phyloP scores from a whole-genome alignment of 2,113 vertebrate genomes.

The Cyprinodon brontotheroides region DNA sequence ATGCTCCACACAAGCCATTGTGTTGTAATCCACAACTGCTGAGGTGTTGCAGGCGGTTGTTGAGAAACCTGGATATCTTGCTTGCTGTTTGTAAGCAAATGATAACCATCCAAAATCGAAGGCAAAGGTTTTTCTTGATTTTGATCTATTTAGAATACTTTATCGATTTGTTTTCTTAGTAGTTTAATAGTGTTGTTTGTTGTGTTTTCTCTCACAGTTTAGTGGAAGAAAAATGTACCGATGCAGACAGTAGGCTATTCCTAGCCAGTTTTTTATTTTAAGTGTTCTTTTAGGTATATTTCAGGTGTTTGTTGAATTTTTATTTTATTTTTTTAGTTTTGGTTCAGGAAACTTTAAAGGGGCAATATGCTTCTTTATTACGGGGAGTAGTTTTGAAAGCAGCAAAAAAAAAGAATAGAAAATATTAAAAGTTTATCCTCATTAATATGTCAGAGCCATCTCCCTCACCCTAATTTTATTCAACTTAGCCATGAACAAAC shows the following conservation, averaged over 20 bases:
- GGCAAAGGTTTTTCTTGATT: neutral
- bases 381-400: too few species aligned
- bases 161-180: neutral
- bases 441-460: too few species aligned
- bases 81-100: neutral
- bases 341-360: too few species aligned
- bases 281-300: neutral
- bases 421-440: too few species aligned
- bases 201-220: neutral
- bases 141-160: neutral
- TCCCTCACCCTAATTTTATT: too few species aligned
- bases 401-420: too few species aligned
- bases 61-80: conserved; percentile 17
- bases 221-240: neutral
- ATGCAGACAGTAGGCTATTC: neutral
- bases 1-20: conserved; percentile 33
- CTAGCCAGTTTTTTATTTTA: neutral
- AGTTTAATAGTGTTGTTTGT: neutral
- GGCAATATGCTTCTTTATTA: too few species aligned
- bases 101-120: neutral
- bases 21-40: conserved; percentile 30
- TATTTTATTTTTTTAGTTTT: neutral
- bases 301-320: too few species aligned
- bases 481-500: too few species aligned
- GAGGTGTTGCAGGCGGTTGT: neutral